Conservation (phyloP, 2,888 invertebrate genomes). For the Nipponacmea schrenckii region DNA sequence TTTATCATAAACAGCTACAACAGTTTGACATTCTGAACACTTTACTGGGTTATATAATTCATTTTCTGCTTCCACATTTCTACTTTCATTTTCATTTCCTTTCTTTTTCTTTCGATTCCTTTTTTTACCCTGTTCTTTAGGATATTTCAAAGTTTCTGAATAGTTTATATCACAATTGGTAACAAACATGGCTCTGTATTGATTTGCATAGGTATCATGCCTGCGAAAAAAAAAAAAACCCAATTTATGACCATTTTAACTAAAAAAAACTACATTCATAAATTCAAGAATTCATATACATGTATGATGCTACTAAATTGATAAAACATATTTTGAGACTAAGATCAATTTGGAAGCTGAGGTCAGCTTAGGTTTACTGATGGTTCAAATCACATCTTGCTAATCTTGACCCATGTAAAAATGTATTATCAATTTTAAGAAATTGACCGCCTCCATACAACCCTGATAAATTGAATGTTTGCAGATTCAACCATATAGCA, state of each 20-base stretch:
- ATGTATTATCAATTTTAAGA: too few relatives aligned
- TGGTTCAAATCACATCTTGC: too few relatives aligned
- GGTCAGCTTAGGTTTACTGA: too few relatives aligned
- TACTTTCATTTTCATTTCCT: constrained; percentile 13
- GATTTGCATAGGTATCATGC: constrained; percentile 71
- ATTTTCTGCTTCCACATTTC: constrained; percentile 20
- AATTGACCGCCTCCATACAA: too few relatives aligned
- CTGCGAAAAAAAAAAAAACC: constrained; percentile 55
- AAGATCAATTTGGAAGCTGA: too few relatives aligned
- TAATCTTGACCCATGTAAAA: too few relatives aligned
- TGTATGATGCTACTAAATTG: too few relatives aligned
- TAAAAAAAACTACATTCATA: background rate
- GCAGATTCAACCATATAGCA: too few relatives aligned
- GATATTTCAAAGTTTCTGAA: constrained; percentile 57
- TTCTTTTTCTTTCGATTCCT: constrained; percentile 42
- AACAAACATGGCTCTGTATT: constrained; percentile 75
- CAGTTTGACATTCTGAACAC: constrained; percentile 71
- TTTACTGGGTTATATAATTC: constrained; percentile 71
- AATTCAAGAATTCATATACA: too few relatives aligned
- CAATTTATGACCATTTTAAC: background rate
- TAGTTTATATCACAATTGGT: constrained; percentile 71
- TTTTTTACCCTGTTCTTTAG: constrained; percentile 57
- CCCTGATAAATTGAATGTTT: too few relatives aligned
- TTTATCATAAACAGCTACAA: constrained; percentile 72
- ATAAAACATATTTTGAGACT: too few relatives aligned